phyloP scores from a whole-genome alignment of 2,113 vertebrate species.

The Seriola quinqueradiata region DNA sequence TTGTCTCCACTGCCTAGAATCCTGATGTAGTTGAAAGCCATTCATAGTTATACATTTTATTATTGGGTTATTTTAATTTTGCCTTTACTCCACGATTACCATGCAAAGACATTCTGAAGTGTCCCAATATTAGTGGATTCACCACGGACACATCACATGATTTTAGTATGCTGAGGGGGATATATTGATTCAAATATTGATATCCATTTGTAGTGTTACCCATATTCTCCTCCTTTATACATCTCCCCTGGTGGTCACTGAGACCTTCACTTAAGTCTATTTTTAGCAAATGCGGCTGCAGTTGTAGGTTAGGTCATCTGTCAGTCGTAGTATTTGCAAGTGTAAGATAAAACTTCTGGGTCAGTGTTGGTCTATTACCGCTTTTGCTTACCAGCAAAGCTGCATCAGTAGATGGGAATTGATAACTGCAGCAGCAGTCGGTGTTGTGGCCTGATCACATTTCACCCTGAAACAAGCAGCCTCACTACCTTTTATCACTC shows the following conservation, averaged over 20 bases:
- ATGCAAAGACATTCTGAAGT: too few species aligned
- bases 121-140: too few species aligned
- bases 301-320: neutral
- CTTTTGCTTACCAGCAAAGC: constrained; percentile 29
- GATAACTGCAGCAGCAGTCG: constrained; percentile 33
- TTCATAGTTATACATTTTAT: too few species aligned
- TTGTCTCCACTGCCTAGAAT: neutral
- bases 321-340: constrained; percentile 35
- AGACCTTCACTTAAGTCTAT: constrained; percentile 7
- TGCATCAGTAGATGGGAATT: constrained; percentile 45
- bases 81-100: too few species aligned
- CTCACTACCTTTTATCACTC: neutral
- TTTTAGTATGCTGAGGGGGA: neutral
- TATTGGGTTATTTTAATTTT: too few species aligned
- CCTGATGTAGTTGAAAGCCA: too few species aligned
- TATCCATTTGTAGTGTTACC: neutral
- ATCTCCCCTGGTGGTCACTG: neutral
- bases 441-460: constrained; percentile 34
- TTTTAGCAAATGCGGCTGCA: constrained; percentile 1
- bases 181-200: too few species aligned
- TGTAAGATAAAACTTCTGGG: constrained; percentile 42
- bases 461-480: constrained; percentile 36
- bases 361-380: constrained; percentile 17
- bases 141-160: too few species aligned
- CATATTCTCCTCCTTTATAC: neutral